Conservation (phyloP, 1,140 invertebrate genomes). For the Diorhabda carinulata region DNA sequence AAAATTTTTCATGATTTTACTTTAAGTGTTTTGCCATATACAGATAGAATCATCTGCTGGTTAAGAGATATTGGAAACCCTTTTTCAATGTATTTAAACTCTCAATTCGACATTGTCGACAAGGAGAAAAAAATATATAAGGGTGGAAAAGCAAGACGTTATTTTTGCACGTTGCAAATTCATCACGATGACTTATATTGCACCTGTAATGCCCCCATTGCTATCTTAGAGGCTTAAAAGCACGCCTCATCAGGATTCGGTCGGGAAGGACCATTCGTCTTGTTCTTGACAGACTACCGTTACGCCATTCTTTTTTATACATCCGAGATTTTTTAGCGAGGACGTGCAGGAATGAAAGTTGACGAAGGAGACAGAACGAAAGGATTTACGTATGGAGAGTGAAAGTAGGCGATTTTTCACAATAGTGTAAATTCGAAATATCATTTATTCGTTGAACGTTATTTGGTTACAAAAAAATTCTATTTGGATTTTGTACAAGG, state of each 20-base stretch:
- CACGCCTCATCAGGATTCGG: slow-evolving; percentile 6
- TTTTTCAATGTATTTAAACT: no score
- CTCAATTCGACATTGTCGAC: no score
- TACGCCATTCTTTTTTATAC: background rate
- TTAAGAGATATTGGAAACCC: no score
- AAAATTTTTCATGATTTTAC: no score
- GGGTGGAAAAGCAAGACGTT: slow-evolving; percentile 2
- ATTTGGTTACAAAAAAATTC: no score
- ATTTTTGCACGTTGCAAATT: slow-evolving; percentile 6
- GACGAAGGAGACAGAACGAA: background rate
- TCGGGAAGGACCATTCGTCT: slow-evolving; percentile 6
- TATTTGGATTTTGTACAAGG: no score
- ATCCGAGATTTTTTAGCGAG: background rate
- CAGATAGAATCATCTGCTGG: no score
- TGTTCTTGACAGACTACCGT: slow-evolving; percentile 5
- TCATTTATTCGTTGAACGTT: no score
- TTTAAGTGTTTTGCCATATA: no score
- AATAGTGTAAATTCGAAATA: no score
- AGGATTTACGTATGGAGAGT: background rate
- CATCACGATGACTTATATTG: slow-evolving; percentile 13
- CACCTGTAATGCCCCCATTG: slow-evolving; percentile 12
- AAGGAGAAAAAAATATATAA: background rate
- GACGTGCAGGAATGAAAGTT: background rate
- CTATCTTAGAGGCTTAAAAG: background rate
- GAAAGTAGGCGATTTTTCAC: background rate